Evolutionary conservation across 2,797 vertebrate genomes (phyloP).

Genomic region (Sebastes kiyomatsui): DNA sequence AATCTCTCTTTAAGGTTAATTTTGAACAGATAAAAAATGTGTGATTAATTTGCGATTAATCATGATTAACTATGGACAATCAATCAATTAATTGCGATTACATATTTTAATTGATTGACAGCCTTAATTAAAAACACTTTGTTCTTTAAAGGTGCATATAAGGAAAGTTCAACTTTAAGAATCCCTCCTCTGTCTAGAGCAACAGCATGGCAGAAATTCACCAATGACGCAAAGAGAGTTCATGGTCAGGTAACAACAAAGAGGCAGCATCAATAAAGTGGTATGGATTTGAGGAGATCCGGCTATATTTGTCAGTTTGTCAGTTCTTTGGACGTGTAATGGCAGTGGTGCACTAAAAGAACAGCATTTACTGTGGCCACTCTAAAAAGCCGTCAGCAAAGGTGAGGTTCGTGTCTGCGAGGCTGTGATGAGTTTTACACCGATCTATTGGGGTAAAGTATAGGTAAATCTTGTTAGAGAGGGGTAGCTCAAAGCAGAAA

Average conservation of each 20-base stretch:
- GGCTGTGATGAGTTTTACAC: neutral
- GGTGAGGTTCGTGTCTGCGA: constrained; percentile 1
- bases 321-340: neutral
- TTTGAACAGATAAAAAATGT: too few species aligned
- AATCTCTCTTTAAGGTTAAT: too few species aligned
- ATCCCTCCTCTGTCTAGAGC: neutral
- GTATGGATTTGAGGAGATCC: neutral
- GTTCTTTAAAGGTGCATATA: neutral
- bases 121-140: neutral
- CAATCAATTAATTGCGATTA: neutral
- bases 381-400: neutral
- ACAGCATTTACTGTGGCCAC: neutral
- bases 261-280: neutral
- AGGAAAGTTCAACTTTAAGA: neutral
- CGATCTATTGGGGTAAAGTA: neutral
- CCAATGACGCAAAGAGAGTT: neutral
- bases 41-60: too few species aligned
- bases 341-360: neutral
- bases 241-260: neutral
- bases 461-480: neutral
- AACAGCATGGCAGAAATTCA: neutral
- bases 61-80: too few species aligned
- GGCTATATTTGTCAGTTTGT: neutral
- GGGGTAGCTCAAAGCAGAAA: neutral
- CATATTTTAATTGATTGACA: too few species aligned